Evolutionary conservation across 2,797 vertebrate species (phyloP).

Genomic region (Sebastiscus tertius): DNA sequence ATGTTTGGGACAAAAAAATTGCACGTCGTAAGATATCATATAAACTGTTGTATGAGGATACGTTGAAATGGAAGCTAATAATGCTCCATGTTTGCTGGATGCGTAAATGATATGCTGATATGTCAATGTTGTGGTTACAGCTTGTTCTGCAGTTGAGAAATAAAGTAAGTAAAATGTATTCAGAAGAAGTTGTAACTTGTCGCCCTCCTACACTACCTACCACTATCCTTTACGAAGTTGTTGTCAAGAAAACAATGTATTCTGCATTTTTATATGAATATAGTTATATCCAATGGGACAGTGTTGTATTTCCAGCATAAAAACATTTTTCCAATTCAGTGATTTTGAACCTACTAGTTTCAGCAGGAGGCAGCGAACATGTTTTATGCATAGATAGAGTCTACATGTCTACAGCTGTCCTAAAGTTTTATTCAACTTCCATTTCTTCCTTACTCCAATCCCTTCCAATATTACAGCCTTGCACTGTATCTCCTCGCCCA

Average conservation of each 20-base stretch:
- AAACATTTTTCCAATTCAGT: conserved; percentile 8
- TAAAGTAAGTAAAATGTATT: not conserved
- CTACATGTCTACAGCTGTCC: conserved; percentile 49
- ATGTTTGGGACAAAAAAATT: not conserved
- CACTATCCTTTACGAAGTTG: not conserved
- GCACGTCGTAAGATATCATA: not conserved
- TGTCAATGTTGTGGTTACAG: not conserved
- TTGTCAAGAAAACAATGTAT: not conserved
- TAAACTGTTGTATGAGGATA: not conserved
- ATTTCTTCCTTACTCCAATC: conserved; percentile 54
- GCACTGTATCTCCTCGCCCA: conserved; percentile 48
- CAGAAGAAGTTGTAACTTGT: not conserved
- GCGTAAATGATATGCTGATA: not conserved
- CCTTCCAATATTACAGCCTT: conserved; percentile 65
- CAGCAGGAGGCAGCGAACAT: conserved; percentile 5
- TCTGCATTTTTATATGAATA: not conserved
- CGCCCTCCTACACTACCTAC: not conserved
- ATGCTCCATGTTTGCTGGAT: not conserved
- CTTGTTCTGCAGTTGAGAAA: not conserved
- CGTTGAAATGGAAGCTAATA: not conserved
- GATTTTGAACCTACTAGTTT: conserved; percentile 27
- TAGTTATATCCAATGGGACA: not conserved
- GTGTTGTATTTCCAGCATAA: conserved; percentile 11
- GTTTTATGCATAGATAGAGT: conserved; percentile 61
- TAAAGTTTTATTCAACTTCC: conserved; percentile 61